Evolutionary conservation across 2,113 vertebrate genomes (phyloP), one percentile per base, ranked within the genome.

Genomic region (Furnarius figulus): DNA sequence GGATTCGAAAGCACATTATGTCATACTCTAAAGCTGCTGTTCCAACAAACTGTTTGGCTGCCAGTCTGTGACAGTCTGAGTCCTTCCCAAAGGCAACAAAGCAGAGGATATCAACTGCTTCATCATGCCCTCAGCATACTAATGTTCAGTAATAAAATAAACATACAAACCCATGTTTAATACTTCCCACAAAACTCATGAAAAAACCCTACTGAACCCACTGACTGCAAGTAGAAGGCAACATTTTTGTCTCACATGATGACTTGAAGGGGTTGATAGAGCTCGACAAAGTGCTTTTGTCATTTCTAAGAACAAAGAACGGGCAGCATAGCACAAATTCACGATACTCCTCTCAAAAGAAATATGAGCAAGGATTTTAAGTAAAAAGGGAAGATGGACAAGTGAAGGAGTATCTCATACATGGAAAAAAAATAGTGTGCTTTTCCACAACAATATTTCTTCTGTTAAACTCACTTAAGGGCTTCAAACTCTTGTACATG

Each of bases 41-140:
- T 90, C 82, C 70, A 89, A 87, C 44, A 67, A 90, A 93, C 33
- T 80, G 37, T 70, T 91, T 56, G 84, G 37, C 87, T 94, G 85
- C 91, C 95, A 96, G 89, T 77, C 93, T 55, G 84, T 95, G 94
- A 94, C 96, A 94, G 84, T 47, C 85, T 62, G 83, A 92, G 84
- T 73, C 91, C 72, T 94, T 80, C 93, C 82, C 93, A 85, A 89
- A 71, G 28, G n/a, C 74, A 78, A 75, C 88, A 95, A 85, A 85
- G 85, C 65, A 71, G 65, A 91, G 63, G 86, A 85, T 87, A 89
- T 81, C 12, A 78, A 71, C 77, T 85, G 42, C 61, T 77, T 58
- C 42, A 30, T 67, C 47, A 37, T 50, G 65, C n/a, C 52, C 52
- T 78, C 62, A 55, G 93, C 82, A 87, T 91, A 91, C 61, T 93